Evolutionary conservation across 1,140 invertebrate species (phyloP).

Genomic region (Trachymyrmex cornetzi): DNA sequence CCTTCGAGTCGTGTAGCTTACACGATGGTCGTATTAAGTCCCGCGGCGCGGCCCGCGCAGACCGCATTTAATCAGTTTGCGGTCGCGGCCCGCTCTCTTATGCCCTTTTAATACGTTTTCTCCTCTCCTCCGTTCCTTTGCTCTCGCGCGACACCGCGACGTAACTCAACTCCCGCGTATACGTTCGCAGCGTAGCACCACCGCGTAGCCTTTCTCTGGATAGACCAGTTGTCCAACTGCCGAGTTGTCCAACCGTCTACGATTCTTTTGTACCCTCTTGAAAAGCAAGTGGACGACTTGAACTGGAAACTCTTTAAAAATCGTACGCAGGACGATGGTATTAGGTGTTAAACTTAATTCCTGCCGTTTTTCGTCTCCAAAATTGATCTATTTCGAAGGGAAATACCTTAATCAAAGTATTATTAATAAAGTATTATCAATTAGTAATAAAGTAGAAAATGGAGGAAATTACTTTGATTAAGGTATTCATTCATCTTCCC

Average conservation of each 20-base stretch:
- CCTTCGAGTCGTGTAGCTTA: slow-evolving; percentile 62
- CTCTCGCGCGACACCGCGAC: slow-evolving; percentile 71
- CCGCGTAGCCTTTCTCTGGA: slow-evolving; percentile 62
- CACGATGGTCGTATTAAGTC: slow-evolving; percentile 55
- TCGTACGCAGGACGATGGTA: background rate
- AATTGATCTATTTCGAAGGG: no score
- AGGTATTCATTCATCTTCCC: no score
- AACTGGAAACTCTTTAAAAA: background rate
- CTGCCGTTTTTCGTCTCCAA: no score
- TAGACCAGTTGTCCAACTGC: slow-evolving; percentile 34
- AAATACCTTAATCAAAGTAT: no score
- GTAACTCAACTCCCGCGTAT: slow-evolving; percentile 79
- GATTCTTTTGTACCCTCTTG: slow-evolving; percentile 22
- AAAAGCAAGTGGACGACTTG: slow-evolving; percentile 13
- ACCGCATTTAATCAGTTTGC: slow-evolving; percentile 85
- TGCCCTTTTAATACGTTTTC: slow-evolving; percentile 75
- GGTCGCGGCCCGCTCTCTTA: slow-evolving; percentile 77
- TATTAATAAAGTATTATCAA: no score
- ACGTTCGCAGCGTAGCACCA: slow-evolving; percentile 55
- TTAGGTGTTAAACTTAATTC: no score
- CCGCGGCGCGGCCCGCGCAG: slow-evolving; percentile 62
- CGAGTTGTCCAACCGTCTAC: background rate
- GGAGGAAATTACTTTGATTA: no score
- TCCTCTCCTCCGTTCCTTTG: slow-evolving; percentile 67
- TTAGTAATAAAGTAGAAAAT: no score